Conservation (phyloP, 2,888 invertebrate genomes). For the Atethmia centrago region DNA sequence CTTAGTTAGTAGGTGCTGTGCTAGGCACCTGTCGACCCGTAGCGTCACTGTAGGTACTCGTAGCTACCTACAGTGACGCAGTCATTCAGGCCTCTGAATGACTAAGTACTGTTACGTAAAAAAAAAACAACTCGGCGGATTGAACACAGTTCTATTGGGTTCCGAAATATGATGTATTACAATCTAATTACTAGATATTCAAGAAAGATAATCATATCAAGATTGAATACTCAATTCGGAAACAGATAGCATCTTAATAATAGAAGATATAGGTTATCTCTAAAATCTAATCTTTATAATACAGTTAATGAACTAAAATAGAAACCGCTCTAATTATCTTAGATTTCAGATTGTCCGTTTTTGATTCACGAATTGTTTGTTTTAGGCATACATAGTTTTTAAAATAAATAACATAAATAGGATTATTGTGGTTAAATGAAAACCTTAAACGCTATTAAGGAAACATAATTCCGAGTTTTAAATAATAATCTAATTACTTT, state of each 20-base stretch:
- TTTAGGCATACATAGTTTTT: background rate
- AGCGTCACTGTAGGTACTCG: too few species aligned
- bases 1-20: too few species aligned
- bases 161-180: conserved; percentile 49
- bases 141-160: conserved; percentile 29
- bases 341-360: conserved; percentile 24
- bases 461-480: background rate
- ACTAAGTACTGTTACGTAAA: conserved; percentile 14
- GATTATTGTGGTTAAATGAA: background rate
- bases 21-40: too few species aligned
- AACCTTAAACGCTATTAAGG: background rate
- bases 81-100: background rate
- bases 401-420: background rate
- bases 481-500: background rate
- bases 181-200: conserved; percentile 52
- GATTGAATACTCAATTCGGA: conserved; percentile 65
- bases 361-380: conserved; percentile 17
- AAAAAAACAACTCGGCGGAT: conserved; percentile 40
- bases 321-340: conserved; percentile 47
- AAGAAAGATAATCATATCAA: conserved; percentile 47
- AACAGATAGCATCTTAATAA: conserved; percentile 61
- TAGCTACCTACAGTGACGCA: background rate
- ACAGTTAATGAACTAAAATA: conserved; percentile 33
- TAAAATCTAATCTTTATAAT: conserved; percentile 47
- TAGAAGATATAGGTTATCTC: conserved; percentile 28